A percentile compares a stretch with the other conserved stretches of the same genome.
These are phyloP conservation scores for Eurypyga helias DNA, from an alignment of 2,113 vertebrate species.

Conservation along the genomic window DNA sequence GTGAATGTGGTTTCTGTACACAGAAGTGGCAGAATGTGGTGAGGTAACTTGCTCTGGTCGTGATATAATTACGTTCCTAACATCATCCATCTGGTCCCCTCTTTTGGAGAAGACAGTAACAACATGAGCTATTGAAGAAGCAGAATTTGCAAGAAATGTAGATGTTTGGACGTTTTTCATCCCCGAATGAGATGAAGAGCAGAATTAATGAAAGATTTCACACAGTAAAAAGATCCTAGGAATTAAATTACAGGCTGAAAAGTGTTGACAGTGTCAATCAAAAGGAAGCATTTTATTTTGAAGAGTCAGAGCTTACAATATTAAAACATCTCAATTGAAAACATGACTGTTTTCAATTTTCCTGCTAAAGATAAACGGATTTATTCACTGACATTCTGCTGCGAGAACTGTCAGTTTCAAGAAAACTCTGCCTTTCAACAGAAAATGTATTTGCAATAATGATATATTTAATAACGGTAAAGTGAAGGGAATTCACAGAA, in stretches of 20 bases:
- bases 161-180: neutral
- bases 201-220: neutral
- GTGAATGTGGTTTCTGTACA: neutral
- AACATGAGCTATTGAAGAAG: neutral
- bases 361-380: neutral
- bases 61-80: neutral
- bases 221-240: neutral
- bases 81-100: neutral
- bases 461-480: neutral
- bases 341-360: neutral
- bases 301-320: neutral
- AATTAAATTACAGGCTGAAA: neutral
- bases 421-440: neutral
- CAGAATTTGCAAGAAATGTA: neutral
- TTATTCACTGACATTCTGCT: neutral
- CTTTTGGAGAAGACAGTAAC: neutral
- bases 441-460: neutral
- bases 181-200: neutral
- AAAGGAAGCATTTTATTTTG: neutral
- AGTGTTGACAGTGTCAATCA: neutral
- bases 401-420: neutral
- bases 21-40: neutral
- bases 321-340: neutral
- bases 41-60: neutral
- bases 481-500: neutral